A percentile compares a stretch with the other conserved stretches of the same genome.
These are phyloP conservation scores for Calameuta idolon DNA, from an alignment of 2,888 invertebrate species.

Conservation along the genomic window DNA sequence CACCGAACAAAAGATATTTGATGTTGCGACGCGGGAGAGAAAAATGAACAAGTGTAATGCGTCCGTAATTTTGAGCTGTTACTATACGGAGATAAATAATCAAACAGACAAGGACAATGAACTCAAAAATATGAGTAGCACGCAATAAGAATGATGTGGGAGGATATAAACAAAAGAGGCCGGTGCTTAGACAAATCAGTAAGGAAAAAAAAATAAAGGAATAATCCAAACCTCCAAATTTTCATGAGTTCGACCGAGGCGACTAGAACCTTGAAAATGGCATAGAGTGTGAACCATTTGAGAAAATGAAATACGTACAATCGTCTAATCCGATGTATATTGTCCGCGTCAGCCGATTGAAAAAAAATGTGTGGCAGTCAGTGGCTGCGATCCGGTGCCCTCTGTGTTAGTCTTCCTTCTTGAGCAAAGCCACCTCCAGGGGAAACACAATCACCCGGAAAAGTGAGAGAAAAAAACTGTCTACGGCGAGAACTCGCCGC, in stretches of 20 bases:
- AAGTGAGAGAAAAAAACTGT: not conserved
- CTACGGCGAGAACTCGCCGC: not conserved
- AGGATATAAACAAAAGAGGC: not conserved
- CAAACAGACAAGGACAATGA: not conserved
- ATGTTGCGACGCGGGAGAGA: not conserved
- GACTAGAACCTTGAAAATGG: not conserved
- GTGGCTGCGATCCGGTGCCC: not conserved
- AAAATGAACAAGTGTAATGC: not conserved
- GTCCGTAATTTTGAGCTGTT: too few relatives aligned
- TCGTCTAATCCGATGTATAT: not conserved
- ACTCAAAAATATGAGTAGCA: not conserved
- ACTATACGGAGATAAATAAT: not conserved
- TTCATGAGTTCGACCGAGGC: not conserved
- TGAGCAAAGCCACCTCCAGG: not conserved
- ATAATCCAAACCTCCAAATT: not conserved
- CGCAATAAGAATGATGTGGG: not conserved
- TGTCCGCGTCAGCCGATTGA: not conserved
- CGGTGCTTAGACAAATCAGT: not conserved
- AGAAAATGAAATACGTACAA: not conserved
- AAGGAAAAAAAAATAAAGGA: not conserved
- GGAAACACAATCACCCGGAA: not conserved
- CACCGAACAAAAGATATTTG: not conserved
- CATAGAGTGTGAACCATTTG: not conserved
- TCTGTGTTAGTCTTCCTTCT: not conserved
- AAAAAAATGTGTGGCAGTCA: not conserved